Evolutionary conservation across 2,113 vertebrate genomes (phyloP).

Genomic region (Axis porcinus): DNA sequence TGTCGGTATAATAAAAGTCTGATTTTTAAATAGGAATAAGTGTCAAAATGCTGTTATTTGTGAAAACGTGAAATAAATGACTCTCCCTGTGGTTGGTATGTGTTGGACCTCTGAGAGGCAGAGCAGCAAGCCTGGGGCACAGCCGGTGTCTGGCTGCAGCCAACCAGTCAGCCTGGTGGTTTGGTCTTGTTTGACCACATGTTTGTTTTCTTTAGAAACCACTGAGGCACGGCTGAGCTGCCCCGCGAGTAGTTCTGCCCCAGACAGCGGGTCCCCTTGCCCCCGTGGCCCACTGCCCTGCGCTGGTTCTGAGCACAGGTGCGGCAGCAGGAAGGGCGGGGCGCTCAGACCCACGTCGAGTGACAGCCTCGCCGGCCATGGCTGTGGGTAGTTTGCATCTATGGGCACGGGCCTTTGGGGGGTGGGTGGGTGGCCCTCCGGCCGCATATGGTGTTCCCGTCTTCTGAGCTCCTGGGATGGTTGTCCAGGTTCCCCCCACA

Average conservation of each 20-base stretch:
- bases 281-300: rapidly evolving
- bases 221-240: not conserved
- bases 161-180: rapidly evolving
- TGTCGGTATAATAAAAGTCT: not conserved
- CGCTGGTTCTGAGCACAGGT: not conserved
- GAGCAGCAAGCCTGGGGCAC: not conserved
- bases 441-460: rapidly evolving
- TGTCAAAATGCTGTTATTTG: not conserved
- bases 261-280: not conserved
- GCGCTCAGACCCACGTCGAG: not conserved
- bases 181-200: not conserved
- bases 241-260: not conserved
- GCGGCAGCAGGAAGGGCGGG: not conserved
- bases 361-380: rapidly evolving
- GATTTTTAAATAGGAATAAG: not conserved
- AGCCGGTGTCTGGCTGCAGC: not conserved
- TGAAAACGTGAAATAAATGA: not conserved
- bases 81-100: rapidly evolving
- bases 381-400: not conserved
- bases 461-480: rapidly evolving
- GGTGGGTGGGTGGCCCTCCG: not conserved
- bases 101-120: not conserved
- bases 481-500: too few relatives aligned
- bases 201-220: not conserved
- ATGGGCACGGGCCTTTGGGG: not conserved